Base-by-base conservation (phyloP, 2,888 invertebrate genomes). In the Hyposoter dolosus region DNA sequence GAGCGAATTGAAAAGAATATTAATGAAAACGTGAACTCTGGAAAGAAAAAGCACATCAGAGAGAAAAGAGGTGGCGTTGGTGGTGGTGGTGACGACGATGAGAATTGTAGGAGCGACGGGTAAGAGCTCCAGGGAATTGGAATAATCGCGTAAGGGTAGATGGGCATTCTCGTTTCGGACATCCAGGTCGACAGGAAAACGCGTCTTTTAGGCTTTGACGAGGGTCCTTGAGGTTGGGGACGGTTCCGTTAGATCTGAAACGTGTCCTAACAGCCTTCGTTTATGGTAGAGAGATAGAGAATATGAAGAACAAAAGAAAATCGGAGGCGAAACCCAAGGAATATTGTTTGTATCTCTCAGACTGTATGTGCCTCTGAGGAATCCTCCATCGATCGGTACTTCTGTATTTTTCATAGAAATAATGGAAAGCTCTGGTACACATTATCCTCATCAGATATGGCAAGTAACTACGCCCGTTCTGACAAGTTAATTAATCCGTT, bases 121-220 rank as follows among this genome's bases (percentile, higher is more conserved):
- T 75, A 60, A 65, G 71, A 75, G 68, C 84, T 84, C 75, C 65
- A 35, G 83, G 79, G 83, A 82, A 84, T 83, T 82, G 78, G 78
- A 75, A 86, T 82, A 79, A 84, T 78, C 75, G 81, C 71, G 82
- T 65, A 43, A 68, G 80, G 60, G 47, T 69, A 47, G 75, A 68
- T 66, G 23, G 12, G 35, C 65, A 43, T 19, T 65, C 66, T 74
- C 68, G 83, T 81, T 84, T 71, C 71, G 80, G 86, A 78, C 74
- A 83, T 86, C 53, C 74, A 47, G 66, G 65, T 69, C 45, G 76
- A 60, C 65, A 32, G 53, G 47, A 50, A 60, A 79, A 40, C 74
- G 68, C 60, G 81, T 81, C 74, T 86, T 84, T 86, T 82, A 69
- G 77, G 50, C 81, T 69, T 84, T 86, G 84, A 86, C 83, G 81